Percentiles rank a stretch among this genome's conserved stretches.
These are phyloP conservation scores for Linhomoeus sp. DNA, from an alignment of 2,888 invertebrate genomes.

Conservation along the genomic window DNA sequence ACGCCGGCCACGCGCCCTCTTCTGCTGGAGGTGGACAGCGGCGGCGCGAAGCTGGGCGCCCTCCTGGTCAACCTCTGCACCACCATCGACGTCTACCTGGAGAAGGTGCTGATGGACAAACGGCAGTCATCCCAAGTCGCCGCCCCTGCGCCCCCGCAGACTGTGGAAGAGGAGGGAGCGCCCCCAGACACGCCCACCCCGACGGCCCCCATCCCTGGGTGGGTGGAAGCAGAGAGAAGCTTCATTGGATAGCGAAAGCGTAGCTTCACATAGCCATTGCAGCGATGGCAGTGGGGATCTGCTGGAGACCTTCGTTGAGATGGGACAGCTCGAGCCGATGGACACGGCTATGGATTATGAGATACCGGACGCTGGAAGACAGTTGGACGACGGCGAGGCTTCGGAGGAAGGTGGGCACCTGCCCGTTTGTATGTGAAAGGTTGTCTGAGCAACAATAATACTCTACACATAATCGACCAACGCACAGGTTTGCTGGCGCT, in stretches of 20 bases:
- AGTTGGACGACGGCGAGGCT: no score
- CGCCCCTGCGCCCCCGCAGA: background rate
- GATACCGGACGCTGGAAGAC: no score
- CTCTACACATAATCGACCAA: no score
- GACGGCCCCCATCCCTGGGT: no score
- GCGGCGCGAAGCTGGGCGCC: constrained; percentile 45
- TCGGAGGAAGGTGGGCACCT: background rate
- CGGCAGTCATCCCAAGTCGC: no score
- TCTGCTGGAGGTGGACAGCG: constrained; percentile 26
- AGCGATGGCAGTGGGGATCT: no score
- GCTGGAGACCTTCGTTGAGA: constrained; percentile 2
- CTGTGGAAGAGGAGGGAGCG: background rate
- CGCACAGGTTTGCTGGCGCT: constrained; percentile 7
- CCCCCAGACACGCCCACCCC: no score
- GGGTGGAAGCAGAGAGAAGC: no score
- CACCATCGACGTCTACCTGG: constrained; percentile 75
- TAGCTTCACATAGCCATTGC: no score
- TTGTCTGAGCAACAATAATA: no score
- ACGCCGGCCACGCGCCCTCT: constrained; percentile 42
- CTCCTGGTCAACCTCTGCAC: constrained; percentile 65
- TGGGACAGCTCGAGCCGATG: constrained; percentile 3
- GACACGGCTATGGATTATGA: background rate
- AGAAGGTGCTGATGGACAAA: constrained; percentile 38
- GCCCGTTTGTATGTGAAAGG: no score
- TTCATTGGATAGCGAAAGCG: no score